These are phyloP conservation scores for Philereme transversata DNA, from an alignment of 2,888 invertebrate species.

Conservation along the genomic window DNA sequence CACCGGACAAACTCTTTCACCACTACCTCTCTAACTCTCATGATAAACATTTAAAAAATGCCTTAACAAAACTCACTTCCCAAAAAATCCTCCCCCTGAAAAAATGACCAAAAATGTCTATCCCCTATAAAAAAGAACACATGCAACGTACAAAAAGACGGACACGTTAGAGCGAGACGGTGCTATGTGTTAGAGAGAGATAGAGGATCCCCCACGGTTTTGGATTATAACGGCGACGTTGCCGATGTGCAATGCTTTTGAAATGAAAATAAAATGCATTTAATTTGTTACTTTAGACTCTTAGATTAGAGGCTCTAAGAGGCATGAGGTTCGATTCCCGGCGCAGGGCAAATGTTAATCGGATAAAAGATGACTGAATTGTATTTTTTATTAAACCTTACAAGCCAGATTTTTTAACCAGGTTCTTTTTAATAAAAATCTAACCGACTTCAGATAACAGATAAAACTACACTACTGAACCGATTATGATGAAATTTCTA, in stretches of 20 bases:
- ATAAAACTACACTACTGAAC: too few species aligned
- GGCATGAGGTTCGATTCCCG: too few species aligned
- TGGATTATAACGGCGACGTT: constrained; percentile 17
- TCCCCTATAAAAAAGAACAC: constrained; percentile 1
- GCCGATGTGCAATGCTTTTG: constrained; percentile 16
- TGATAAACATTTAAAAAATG: neutral
- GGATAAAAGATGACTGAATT: too few species aligned
- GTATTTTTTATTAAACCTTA: too few species aligned
- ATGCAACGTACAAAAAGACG: constrained; percentile 31
- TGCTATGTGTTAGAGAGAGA: constrained; percentile 41
- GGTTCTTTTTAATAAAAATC: too few species aligned
- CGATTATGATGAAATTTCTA: too few species aligned
- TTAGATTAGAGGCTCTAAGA: too few species aligned
- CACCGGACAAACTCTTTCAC: too few species aligned
- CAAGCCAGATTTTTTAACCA: too few species aligned
- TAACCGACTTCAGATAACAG: too few species aligned
- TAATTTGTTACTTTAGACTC: neutral
- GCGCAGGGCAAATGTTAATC: too few species aligned
- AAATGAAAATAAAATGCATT: neutral
- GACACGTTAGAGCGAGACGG: constrained; percentile 43
- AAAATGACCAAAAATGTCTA: constrained; percentile 6
- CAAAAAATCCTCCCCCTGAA: constrained; percentile 8
- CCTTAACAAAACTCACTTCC: constrained; percentile 1
- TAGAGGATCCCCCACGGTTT: constrained; percentile 40
- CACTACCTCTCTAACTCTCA: too few species aligned